Evolutionary conservation across 2,113 vertebrate species (phyloP).

Genomic region (Deroptyus accipitrinus): DNA sequence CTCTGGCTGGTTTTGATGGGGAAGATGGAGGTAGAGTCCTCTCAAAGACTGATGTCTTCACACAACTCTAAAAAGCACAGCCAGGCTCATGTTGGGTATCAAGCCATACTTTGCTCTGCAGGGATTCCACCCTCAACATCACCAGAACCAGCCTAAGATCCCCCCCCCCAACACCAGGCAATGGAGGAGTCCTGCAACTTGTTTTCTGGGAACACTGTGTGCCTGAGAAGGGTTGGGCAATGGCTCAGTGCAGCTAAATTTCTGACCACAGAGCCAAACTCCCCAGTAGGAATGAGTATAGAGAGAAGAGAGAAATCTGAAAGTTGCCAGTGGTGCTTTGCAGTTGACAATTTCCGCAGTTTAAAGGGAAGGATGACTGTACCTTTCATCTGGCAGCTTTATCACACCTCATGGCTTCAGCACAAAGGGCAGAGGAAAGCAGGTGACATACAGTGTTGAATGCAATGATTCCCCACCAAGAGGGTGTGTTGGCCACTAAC

Average conservation of each 20-base stretch:
- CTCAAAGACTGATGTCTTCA: background rate
- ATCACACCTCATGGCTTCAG: background rate
- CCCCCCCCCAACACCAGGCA: rapidly evolving
- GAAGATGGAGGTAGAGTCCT: background rate
- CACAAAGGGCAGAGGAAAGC: background rate
- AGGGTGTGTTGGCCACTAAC: background rate
- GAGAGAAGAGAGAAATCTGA: background rate
- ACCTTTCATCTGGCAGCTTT: background rate
- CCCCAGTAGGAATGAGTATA: background rate
- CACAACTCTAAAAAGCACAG: background rate
- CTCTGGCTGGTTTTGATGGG: background rate
- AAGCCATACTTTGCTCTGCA: background rate
- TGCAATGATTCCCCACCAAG: rapidly evolving
- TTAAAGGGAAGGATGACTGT: background rate
- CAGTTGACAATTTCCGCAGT: background rate
- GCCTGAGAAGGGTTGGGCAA: background rate
- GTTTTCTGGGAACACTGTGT: background rate
- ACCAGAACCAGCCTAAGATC: background rate
- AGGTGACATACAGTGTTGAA: background rate
- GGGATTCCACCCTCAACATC: background rate
- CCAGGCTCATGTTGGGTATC: background rate
- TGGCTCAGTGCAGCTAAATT: background rate
- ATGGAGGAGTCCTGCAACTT: background rate
- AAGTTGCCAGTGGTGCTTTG: background rate
- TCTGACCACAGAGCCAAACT: background rate